Evolutionary conservation across 1,140 invertebrate species (phyloP), one percentile per base, ranked within the genome.

Genomic region (Helicoverpa zea): DNA sequence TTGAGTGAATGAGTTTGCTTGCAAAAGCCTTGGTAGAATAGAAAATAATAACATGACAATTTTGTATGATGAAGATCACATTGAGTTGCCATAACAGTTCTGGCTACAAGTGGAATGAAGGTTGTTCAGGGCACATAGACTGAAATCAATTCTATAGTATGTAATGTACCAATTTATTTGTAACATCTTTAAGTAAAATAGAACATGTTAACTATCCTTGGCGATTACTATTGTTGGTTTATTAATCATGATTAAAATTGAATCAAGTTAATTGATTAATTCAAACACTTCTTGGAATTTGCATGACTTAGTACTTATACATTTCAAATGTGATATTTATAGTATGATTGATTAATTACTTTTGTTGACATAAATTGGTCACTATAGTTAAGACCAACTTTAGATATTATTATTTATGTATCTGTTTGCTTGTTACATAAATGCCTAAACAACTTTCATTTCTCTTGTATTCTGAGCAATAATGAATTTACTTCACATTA

Each of bases 81-180:
- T 76, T 76, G n/a, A 76, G 18, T 77, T 77, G 75, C 47, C 75
- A 64, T 77, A 77, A 66, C 5, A 72, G 68, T 47, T 77, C 49
- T 66, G 75, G 11, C 13, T 77, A 30, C 10, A 66, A 77, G 49
- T 64, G 59, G 75, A 77, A 77, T 77, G 49, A 64, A 66, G 18
- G 10, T 52, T 63, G 59, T 77, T 72, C 14, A 72, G 23, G 23
- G 29, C 30, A 47, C 12, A 72, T 23, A 54, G 35, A 70, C 49
- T 49, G 63, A 66, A 66, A 66, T 66, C 49, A n/a, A n/a, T n/a
- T n/a, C 14, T 54, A n/a, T 54, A 54, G 3, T 54, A 5, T 54
- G 14, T 54, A 7, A 54, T 54, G 52, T 14, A 54, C 3, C 13
- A 54, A 4, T 23, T 54, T n/a, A n/a, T 13, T 54, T 14, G 0